Conservation (phyloP, 2,113 vertebrate genomes). For the Chionomys nivalis region DNA sequence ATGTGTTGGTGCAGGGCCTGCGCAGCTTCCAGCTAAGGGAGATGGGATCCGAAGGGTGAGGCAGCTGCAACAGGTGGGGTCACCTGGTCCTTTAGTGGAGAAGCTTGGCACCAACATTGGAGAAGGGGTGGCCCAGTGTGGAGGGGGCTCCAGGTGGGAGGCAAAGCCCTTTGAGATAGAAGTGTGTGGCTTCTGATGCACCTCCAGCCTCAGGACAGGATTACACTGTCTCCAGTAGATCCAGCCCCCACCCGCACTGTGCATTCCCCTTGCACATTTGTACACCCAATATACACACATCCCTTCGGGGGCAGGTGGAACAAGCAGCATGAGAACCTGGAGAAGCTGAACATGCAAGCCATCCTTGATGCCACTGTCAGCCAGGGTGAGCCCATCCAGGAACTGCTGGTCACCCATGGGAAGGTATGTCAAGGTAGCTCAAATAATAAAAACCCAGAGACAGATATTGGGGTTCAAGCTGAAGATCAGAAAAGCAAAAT, state of each 20-base stretch:
- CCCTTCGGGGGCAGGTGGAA: slow-evolving; percentile 89
- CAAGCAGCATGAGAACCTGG: slow-evolving; percentile 92
- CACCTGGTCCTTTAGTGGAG: not conserved
- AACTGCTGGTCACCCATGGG: slow-evolving; percentile 90
- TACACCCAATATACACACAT: not conserved
- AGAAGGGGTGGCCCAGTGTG: not conserved
- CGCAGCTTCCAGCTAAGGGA: slow-evolving; percentile 87
- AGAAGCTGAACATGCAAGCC: slow-evolving; percentile 97
- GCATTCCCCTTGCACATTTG: not conserved
- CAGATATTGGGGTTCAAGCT: too few relatives aligned
- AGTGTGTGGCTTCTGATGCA: too few relatives aligned
- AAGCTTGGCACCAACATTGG: not conserved
- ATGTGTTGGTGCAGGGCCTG: slow-evolving; percentile 87
- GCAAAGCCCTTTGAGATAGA: not conserved
- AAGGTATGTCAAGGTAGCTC: slow-evolving; percentile 88
- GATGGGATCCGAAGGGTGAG: slow-evolving; percentile 84
- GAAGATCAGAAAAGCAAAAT: too few relatives aligned
- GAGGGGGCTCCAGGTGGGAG: not conserved
- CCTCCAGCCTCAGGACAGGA: not conserved
- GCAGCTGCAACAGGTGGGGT: not conserved
- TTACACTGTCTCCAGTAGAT: not conserved
- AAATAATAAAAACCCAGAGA: too few relatives aligned
- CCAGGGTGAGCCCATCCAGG: slow-evolving; percentile 92
- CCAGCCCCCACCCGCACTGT: not conserved
- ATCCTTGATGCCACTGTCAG: slow-evolving; percentile 90